phyloP scores from a whole-genome alignment of 2,113 vertebrate species.

The Struthio camelus region DNA sequence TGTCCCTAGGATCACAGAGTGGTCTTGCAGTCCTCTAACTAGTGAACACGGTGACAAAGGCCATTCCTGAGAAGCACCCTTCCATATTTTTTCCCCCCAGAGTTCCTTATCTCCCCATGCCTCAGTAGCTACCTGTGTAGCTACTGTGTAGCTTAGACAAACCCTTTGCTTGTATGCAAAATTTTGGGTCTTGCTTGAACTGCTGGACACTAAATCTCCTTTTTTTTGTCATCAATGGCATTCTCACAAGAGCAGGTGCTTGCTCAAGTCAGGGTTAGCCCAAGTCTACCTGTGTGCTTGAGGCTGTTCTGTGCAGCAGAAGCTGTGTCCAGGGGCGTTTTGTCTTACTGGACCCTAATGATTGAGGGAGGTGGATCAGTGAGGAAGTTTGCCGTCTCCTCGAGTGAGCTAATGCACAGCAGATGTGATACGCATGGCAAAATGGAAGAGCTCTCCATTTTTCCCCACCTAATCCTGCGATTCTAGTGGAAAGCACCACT shows the following conservation, averaged over 20 bases:
- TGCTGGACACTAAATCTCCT: not conserved
- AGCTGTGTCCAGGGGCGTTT: not conserved
- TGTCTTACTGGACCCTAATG: not conserved
- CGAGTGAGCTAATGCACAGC: not conserved
- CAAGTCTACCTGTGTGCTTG: not conserved
- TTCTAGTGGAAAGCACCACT: not conserved
- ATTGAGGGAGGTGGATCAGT: not conserved
- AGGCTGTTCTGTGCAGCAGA: not conserved
- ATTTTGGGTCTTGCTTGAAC: not conserved
- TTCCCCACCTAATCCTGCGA: not conserved
- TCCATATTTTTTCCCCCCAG: not conserved
- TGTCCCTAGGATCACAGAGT: not conserved
- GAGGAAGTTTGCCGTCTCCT: not conserved
- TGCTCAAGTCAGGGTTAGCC: not conserved
- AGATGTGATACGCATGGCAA: not conserved
- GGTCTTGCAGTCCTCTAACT: not conserved
- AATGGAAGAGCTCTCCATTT: not conserved
- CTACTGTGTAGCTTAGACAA: no score
- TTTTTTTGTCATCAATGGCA: not conserved
- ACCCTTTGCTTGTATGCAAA: not conserved
- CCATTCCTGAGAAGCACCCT: not conserved
- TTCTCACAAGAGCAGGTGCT: not conserved
- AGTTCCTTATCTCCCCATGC: not conserved
- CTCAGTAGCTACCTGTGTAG: not conserved
- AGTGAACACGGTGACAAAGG: not conserved